Conservation (phyloP, 1,140 invertebrate species). For the Hesperophylax magnus region DNA sequence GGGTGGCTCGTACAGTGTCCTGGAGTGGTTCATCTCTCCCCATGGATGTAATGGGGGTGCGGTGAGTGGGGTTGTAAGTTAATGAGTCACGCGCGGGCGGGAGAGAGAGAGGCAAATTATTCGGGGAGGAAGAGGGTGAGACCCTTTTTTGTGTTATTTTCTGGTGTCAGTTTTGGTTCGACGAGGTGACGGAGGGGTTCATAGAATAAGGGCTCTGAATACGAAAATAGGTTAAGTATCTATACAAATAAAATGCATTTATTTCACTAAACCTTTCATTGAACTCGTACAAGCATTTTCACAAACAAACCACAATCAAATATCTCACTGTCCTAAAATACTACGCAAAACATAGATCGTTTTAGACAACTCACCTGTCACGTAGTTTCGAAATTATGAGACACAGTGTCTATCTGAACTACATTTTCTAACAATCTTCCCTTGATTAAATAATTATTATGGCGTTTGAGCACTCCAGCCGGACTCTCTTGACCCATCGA, state of each 20-base stretch:
- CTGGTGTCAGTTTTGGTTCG: conserved; percentile 57
- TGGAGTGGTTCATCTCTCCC: conserved; percentile 31
- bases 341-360: no score
- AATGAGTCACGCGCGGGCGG: conserved; percentile 56
- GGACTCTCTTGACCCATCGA: no score
- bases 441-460: no score
- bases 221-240: conserved; percentile 16
- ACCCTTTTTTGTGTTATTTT: conserved; percentile 55
- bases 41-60: conserved; percentile 45
- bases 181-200: conserved; percentile 43
- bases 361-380: no score
- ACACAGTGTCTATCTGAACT: no score
- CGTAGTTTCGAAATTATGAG: no score
- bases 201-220: neutral
- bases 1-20: conserved; percentile 35
- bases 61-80: conserved; percentile 56
- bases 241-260: neutral
- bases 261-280: no score
- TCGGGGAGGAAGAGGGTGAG: conserved; percentile 41
- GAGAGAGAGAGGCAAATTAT: conserved; percentile 52
- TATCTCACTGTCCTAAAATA: no score
- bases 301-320: no score
- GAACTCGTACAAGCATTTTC: no score
- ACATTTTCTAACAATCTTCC: no score
- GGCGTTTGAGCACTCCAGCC: no score